These are phyloP conservation scores for Drosophila kurseongensis DNA, from an alignment of 1,140 invertebrate genomes.

Conservation along the genomic window DNA sequence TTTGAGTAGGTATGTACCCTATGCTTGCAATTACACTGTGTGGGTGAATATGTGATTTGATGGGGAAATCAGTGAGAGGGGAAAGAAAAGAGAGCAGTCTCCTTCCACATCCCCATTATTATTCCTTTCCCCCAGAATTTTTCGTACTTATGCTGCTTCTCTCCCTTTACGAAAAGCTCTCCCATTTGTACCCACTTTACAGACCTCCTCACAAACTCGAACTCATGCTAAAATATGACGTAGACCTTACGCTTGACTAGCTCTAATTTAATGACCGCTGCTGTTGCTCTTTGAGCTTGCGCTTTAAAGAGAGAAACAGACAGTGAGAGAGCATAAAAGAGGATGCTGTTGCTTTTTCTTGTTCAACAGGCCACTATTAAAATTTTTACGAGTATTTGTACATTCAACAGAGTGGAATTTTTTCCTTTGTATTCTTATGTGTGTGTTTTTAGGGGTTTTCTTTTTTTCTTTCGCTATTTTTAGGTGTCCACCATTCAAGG, in stretches of 20 bases:
- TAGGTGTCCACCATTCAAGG: slow-evolving; percentile 33
- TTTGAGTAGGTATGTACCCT: slow-evolving; percentile 28
- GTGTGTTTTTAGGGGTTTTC: slow-evolving; percentile 27
- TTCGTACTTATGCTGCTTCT: not conserved
- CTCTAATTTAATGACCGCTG: slow-evolving; percentile 30
- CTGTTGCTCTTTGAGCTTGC: slow-evolving; percentile 39
- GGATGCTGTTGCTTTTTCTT: slow-evolving; percentile 61
- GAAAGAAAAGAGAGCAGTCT: slow-evolving; percentile 12
- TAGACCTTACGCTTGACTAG: slow-evolving; percentile 46
- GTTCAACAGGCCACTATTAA: slow-evolving; percentile 80
- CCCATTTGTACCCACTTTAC: not conserved
- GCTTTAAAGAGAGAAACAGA: slow-evolving; percentile 4
- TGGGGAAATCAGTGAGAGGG: not conserved
- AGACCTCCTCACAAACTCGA: not conserved
- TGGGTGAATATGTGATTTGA: slow-evolving; percentile 22
- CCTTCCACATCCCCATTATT: slow-evolving; percentile 4
- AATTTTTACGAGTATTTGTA: slow-evolving; percentile 50
- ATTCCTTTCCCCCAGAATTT: not conserved
- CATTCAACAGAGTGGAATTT: slow-evolving; percentile 71
- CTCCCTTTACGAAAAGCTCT: slow-evolving; percentile 34
- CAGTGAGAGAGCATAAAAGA: slow-evolving; percentile 4
- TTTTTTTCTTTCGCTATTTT: slow-evolving; percentile 59
- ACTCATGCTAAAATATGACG: slow-evolving; percentile 40
- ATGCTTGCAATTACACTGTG: slow-evolving; percentile 3
- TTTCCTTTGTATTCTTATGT: slow-evolving; percentile 18